Evolutionary conservation across 2,113 vertebrate genomes (phyloP).

Genomic region (Sapayoa aenigma): DNA sequence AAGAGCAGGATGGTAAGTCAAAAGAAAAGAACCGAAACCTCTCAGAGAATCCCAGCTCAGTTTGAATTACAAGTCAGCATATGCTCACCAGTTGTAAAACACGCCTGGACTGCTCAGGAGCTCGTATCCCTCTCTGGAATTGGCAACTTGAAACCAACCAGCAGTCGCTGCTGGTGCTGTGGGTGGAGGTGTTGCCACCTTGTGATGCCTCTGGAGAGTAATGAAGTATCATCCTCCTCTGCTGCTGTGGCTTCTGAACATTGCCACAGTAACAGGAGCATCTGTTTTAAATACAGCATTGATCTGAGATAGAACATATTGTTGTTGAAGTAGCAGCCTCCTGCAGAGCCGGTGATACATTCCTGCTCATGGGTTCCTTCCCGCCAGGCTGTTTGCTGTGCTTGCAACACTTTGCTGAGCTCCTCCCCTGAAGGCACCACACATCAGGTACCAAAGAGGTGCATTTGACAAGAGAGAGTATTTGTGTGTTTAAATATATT

Average conservation of each 20-base stretch:
- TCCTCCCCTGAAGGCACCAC: not conserved
- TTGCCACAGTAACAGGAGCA: not conserved
- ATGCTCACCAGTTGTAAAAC: not conserved
- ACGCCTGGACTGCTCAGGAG: not conserved
- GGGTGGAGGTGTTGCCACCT: not conserved
- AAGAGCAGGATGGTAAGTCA: not conserved
- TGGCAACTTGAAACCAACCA: not conserved
- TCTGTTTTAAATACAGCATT: not conserved
- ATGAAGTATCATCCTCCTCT: not conserved
- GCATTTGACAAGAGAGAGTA: not conserved
- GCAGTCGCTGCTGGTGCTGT: fast-evolving
- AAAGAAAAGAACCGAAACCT: not conserved
- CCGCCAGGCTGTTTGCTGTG: not conserved
- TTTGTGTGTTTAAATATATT: not conserved
- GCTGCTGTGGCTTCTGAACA: not conserved
- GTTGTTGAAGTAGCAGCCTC: not conserved
- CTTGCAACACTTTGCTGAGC: not conserved
- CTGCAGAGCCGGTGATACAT: not conserved
- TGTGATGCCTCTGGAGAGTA: not conserved
- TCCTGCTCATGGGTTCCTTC: not conserved
- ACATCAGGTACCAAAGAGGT: not conserved
- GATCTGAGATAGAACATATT: not conserved
- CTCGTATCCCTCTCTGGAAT: not conserved
- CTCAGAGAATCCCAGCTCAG: not conserved
- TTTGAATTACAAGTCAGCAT: not conserved